Conservation (phyloP, 2,113 vertebrate genomes). For the Pavo muticus region DNA sequence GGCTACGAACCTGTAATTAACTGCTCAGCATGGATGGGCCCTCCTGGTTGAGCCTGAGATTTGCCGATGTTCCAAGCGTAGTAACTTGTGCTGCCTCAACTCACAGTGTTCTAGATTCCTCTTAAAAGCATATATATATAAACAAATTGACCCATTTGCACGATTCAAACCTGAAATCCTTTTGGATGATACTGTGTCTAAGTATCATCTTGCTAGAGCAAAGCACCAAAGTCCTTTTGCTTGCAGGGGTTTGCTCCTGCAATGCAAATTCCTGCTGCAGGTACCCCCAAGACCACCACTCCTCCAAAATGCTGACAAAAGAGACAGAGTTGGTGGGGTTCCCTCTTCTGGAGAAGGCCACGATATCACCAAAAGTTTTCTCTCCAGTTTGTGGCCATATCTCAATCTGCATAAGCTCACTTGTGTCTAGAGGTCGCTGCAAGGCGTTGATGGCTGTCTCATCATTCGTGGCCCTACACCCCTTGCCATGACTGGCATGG, state of each 20-base stretch:
- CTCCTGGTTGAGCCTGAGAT: neutral
- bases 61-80: accelerated
- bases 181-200: constrained; percentile 65
- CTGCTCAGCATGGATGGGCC: neutral
- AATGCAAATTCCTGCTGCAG: neutral
- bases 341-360: neutral
- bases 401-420: neutral
- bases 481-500: accelerated
- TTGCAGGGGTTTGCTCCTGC: accelerated
- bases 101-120: accelerated
- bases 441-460: neutral
- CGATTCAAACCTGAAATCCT: constrained; percentile 36
- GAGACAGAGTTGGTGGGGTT: accelerated
- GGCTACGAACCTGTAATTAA: constrained; percentile 4
- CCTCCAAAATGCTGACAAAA: neutral
- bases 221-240: constrained; percentile 20
- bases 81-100: neutral
- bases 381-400: neutral
- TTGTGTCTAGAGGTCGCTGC: neutral
- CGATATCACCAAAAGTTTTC: accelerated
- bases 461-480: neutral
- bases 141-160: neutral
- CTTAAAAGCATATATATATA: neutral
- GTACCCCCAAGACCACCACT: neutral
- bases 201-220: constrained; percentile 64